Conservation (phyloP, 2,888 invertebrate species). For the Platycnemis pennipes region DNA sequence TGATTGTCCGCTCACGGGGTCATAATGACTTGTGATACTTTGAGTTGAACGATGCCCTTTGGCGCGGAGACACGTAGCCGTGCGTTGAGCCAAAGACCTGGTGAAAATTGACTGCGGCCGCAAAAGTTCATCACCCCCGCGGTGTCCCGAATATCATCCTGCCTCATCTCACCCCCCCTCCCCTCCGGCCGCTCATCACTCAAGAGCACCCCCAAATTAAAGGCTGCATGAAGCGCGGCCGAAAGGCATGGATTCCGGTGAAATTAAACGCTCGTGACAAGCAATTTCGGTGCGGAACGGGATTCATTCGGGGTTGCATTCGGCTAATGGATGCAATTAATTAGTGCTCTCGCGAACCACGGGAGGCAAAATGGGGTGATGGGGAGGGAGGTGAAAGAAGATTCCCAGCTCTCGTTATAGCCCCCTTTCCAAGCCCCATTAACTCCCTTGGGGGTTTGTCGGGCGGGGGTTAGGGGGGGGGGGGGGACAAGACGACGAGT, state of each 20-base stretch:
- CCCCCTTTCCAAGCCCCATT: background rate
- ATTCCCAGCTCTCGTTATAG: background rate
- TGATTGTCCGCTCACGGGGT: background rate
- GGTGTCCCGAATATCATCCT: background rate
- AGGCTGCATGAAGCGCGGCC: background rate
- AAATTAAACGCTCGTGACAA: slow-evolving; percentile 31
- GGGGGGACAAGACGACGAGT: too few species aligned
- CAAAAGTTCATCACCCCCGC: background rate
- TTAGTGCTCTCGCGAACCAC: background rate
- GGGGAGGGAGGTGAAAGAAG: background rate
- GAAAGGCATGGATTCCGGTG: background rate
- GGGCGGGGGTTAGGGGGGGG: background rate
- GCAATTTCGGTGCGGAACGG: background rate
- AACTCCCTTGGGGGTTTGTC: background rate
- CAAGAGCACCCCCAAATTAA: background rate
- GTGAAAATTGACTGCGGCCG: background rate
- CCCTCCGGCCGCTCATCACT: background rate
- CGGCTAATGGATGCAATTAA: slow-evolving; percentile 18
- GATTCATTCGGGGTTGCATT: background rate
- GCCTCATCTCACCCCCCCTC: background rate
- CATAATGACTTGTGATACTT: background rate
- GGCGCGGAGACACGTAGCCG: background rate
- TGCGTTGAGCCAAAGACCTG: background rate
- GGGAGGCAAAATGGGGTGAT: background rate
- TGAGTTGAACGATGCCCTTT: background rate